phyloP scores from a whole-genome alignment of 1,140 invertebrate genomes.

The Drosophila ambigua region DNA sequence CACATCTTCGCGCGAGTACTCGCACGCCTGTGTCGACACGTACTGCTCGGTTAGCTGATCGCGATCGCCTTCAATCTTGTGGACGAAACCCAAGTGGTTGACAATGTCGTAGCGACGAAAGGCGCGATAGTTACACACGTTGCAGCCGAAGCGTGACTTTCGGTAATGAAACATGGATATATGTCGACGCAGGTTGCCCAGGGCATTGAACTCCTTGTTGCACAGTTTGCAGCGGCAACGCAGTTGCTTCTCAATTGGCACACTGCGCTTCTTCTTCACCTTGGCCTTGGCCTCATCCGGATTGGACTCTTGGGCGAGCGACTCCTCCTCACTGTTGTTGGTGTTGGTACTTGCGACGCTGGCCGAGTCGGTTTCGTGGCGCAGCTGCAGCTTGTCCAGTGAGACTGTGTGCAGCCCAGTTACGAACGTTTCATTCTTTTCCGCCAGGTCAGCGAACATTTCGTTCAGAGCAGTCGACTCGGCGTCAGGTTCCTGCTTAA shows the following conservation, averaged over 20 bases:
- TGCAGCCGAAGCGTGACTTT: constrained; percentile 85
- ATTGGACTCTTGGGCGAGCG: constrained; percentile 15
- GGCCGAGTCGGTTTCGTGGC: constrained; percentile 50
- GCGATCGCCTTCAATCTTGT: constrained; percentile 78
- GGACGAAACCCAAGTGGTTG: constrained; percentile 85
- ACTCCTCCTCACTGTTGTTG: constrained; percentile 32
- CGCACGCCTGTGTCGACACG: constrained; percentile 73
- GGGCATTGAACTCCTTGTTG: constrained; percentile 81
- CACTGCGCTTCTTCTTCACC: constrained; percentile 64
- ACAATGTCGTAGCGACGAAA: constrained; percentile 85
- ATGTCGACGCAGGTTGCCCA: constrained; percentile 85
- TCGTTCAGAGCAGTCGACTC: constrained; percentile 44
- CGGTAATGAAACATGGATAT: constrained; percentile 86
- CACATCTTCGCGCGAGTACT: constrained; percentile 77
- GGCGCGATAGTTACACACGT: constrained; percentile 86
- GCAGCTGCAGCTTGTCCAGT: constrained; percentile 62
- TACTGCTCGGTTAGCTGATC: constrained; percentile 69
- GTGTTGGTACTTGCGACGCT: constrained; percentile 49
- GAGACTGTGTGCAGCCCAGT: constrained; percentile 66
- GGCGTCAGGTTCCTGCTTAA: constrained; percentile 9
- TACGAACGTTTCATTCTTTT: constrained; percentile 48
- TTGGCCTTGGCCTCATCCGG: constrained; percentile 48
- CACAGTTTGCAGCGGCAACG: constrained; percentile 80
- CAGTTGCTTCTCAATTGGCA: constrained; percentile 69
- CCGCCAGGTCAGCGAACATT: constrained; percentile 65